Conservation (phyloP, 1,140 invertebrate genomes). For the Pristionchus pacificus region DNA sequence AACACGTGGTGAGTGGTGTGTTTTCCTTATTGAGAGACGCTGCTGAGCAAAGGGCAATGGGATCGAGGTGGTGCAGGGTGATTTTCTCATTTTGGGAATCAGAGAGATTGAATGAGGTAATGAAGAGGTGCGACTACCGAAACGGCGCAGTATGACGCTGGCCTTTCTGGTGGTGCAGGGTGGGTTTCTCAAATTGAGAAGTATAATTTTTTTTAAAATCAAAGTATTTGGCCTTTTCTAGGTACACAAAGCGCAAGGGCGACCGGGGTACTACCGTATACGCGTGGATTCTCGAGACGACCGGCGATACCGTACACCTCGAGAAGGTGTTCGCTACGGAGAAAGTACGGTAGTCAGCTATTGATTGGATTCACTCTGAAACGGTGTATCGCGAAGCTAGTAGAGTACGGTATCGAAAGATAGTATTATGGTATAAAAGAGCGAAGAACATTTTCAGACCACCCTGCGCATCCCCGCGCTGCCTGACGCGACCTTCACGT, state of each 20-base stretch:
- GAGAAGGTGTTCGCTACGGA: too few species aligned
- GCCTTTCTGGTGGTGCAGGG: too few species aligned
- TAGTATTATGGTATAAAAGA: too few species aligned
- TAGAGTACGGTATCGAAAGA: too few species aligned
- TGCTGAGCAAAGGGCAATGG: too few species aligned
- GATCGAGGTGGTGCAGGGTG: too few species aligned
- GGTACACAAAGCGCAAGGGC: conserved; percentile 23
- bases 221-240: not conserved
- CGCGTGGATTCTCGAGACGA: conserved; percentile 42
- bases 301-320: not conserved
- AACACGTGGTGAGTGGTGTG: not conserved
- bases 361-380: not conserved
- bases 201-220: too few species aligned
- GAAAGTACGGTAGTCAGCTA: not conserved
- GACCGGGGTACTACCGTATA: conserved; percentile 42
- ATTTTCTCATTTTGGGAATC: not conserved
- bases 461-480: not conserved
- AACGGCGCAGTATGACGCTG: too few species aligned
- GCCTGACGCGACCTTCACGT: not conserved
- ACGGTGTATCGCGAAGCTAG: too few species aligned
- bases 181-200: too few species aligned
- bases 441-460: not conserved
- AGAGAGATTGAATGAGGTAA: conserved; percentile 13
- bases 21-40: too few species aligned
- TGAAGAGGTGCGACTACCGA: too few species aligned